Conservation (phyloP, 2,888 invertebrate genomes). For the Copidosoma aretas region DNA sequence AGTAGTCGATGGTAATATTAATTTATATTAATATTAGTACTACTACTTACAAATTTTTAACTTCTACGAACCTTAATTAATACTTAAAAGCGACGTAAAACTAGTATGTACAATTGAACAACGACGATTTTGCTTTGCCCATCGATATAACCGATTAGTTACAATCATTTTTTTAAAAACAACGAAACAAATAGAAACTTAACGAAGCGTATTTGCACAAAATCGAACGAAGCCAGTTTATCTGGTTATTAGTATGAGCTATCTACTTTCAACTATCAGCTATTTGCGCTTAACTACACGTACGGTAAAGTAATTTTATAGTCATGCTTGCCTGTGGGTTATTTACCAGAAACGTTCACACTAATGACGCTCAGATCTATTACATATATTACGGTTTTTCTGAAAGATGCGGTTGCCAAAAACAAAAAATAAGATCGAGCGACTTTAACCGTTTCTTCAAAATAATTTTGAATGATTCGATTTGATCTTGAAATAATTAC, state of each 20-base stretch:
- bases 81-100: constrained; percentile 55
- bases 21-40: neutral
- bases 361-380: neutral
- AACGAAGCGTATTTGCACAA: constrained; percentile 17
- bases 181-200: constrained; percentile 33
- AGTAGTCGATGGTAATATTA: neutral
- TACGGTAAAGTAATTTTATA: neutral
- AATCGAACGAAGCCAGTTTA: no score
- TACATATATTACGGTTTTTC: neutral
- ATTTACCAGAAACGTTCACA: neutral
- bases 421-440: neutral
- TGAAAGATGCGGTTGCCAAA: neutral
- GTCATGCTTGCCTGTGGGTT: neutral
- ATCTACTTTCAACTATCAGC: no score
- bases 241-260: no score
- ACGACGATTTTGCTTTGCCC: constrained; percentile 37
- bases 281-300: neutral
- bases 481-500: constrained; percentile 4
- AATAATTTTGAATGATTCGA: neutral
- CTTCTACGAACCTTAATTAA: constrained; percentile 45
- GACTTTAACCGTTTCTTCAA: no score
- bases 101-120: constrained; percentile 50
- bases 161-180: constrained; percentile 53
- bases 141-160: constrained; percentile 57
- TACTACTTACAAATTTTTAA: constrained; percentile 6